These are phyloP conservation scores for Ambastaia sidthimunki DNA, from an alignment of 2,797 vertebrate species.

Conservation along the genomic window DNA sequence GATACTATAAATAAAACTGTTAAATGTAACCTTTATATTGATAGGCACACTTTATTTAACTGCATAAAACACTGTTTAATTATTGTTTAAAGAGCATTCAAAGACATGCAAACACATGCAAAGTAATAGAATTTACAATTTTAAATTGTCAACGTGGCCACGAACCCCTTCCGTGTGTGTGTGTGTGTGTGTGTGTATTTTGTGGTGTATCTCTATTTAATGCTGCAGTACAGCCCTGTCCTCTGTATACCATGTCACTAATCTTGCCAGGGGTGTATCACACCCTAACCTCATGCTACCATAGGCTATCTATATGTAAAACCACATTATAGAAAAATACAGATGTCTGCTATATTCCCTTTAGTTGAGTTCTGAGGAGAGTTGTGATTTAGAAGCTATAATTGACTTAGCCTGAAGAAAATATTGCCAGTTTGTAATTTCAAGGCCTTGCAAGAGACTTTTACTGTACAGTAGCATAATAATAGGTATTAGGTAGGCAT, in stretches of 20 bases:
- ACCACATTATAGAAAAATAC: constrained; percentile 22
- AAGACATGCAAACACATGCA: neutral
- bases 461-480: constrained; percentile 19
- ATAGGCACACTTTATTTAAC: too few species aligned
- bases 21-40: too few species aligned
- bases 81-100: too few species aligned
- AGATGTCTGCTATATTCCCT: constrained; percentile 8
- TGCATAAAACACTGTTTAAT: too few species aligned
- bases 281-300: neutral
- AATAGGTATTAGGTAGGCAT: constrained; percentile 4
- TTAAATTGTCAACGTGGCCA: neutral
- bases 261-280: constrained; percentile 14
- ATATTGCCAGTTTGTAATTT: constrained; percentile 49
- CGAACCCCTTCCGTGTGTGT: neutral
- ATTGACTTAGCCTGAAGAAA: constrained; percentile 39
- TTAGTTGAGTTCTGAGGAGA: constrained; percentile 6
- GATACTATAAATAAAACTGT: too few species aligned
- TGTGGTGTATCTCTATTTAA: constrained; percentile 14
- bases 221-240: neutral
- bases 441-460: constrained; percentile 31
- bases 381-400: constrained; percentile 32
- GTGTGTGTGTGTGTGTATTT: neutral
- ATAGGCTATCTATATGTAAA: constrained; percentile 22
- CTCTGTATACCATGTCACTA: constrained; percentile 13
- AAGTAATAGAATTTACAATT: too few species aligned